Percentiles rank a stretch among this genome's conserved stretches.
Conservation (phyloP, 2,113 vertebrate genomes). For the Tauraco erythrolophus region DNA sequence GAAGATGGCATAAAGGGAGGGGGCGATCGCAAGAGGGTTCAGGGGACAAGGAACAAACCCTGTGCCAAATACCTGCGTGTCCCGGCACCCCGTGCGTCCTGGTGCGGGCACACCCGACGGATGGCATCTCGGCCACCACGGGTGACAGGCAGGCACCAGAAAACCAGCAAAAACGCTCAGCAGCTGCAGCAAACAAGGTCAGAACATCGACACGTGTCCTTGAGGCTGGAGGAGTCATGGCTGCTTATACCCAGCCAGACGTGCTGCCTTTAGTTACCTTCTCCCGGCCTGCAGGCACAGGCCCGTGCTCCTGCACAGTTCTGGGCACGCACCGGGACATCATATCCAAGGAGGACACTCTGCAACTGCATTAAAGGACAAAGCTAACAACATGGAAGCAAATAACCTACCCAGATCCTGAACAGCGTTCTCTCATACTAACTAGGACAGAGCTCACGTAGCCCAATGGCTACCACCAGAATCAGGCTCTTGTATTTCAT, state of each 20-base stretch:
- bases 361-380: neutral
- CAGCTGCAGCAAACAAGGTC: fast-evolving
- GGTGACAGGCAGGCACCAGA: neutral
- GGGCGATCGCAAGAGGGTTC: too few species aligned
- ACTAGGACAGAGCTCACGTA: fast-evolving
- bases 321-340: fast-evolving
- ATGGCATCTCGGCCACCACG: neutral
- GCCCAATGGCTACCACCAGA: neutral
- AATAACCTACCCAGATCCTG: neutral
- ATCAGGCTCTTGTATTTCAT: neutral
- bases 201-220: fast-evolving
- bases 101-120: neutral
- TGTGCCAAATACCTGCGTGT: fast-evolving
- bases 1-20: too few species aligned
- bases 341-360: fast-evolving
- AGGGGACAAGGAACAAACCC: neutral
- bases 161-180: fast-evolving
- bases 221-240: fast-evolving
- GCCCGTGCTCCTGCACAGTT: too few species aligned
- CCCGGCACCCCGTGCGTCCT: neutral
- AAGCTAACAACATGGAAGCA: neutral
- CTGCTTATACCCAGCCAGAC: fast-evolving
- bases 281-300: neutral
- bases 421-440: fast-evolving
- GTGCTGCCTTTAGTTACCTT: neutral